Evolutionary conservation across 1,140 invertebrate species (phyloP), one percentile per base, ranked within the genome.

Genomic region (Brachionus plicatilis): DNA sequence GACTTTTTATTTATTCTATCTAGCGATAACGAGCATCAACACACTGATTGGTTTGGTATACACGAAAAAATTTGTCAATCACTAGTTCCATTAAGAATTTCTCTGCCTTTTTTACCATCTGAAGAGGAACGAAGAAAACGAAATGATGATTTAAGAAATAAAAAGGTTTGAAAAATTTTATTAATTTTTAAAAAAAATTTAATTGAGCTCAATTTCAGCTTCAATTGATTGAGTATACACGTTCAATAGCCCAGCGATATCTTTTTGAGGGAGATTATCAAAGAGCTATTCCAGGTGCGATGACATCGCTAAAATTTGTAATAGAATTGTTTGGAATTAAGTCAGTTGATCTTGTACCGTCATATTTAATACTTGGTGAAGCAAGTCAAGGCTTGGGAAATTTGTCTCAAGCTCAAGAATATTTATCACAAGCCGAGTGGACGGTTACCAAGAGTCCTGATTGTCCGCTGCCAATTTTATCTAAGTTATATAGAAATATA

Each of bases 301-400:
- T 90, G 87, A 88, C 89, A 86, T 89, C 88, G 9, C 84, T 90
- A 2, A 86, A 88, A 84, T 89, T 90, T 86, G 86, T 88, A 80
- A 89, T 89, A 79, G 88, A 90, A 84, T 87, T 90, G 1, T 87
- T 89, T 87, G 90, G 89, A 24, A 85, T 88, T 4, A 86, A 88
- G 14, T 90, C 88, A 78, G 89, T 90, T 78, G 88, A 90, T 85
- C 87, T 90, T 1, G 88, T 90, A 7, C 89, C 89, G 7, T 89
- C 89, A n/a, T 90, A 90, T 86, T 86, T 90, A 12, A 89, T 90
- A 12, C 86, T 90, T 7, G 89, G 88, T 65, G 90, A 90, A 86
- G 88, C 90, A 12, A 90, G 89, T 85, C 11, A 82, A 90, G 89
- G 89, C 83, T 85, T 90, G 37, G 87, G 88, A 29, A 85, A 87